Evolutionary conservation across 2,113 vertebrate genomes (phyloP).

Genomic region (Elachura formosa): DNA sequence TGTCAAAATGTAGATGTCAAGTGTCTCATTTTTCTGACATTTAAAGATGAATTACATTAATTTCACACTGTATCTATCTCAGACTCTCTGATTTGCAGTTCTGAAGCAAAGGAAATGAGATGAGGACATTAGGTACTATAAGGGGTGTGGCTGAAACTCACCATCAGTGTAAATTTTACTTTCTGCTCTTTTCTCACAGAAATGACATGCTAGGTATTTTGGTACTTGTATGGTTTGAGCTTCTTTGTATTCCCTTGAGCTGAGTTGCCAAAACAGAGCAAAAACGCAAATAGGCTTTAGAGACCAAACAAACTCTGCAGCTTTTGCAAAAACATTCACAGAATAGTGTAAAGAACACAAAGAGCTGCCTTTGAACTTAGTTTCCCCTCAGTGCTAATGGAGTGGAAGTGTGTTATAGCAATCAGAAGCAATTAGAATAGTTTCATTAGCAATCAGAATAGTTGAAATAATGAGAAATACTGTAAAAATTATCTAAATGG

Average conservation of each 20-base stretch:
- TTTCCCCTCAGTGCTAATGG: not conserved
- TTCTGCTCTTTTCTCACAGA: not conserved
- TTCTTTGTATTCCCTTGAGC: not conserved
- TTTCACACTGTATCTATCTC: not conserved
- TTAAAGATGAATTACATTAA: slow-evolving; percentile 41
- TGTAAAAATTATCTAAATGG: not conserved
- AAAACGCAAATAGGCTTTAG: not conserved
- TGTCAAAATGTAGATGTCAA: not conserved
- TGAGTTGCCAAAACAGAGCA: not conserved
- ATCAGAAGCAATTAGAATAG: not conserved
- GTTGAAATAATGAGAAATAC: not conserved
- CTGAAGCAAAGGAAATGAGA: not conserved
- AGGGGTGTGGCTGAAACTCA: not conserved
- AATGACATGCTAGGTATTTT: not conserved
- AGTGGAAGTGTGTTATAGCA: not conserved
- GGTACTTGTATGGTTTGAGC: not conserved
- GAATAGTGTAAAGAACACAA: not conserved
- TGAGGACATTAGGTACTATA: not conserved
- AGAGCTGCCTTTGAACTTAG: not conserved
- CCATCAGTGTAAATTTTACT: not conserved
- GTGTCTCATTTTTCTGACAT: not conserved
- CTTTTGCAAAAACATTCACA: not conserved
- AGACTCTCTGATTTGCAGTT: not conserved
- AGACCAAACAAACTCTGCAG: not conserved
- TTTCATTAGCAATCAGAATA: not conserved